Conservation (phyloP, 2,888 invertebrate genomes). For the Trachelus stipa region DNA sequence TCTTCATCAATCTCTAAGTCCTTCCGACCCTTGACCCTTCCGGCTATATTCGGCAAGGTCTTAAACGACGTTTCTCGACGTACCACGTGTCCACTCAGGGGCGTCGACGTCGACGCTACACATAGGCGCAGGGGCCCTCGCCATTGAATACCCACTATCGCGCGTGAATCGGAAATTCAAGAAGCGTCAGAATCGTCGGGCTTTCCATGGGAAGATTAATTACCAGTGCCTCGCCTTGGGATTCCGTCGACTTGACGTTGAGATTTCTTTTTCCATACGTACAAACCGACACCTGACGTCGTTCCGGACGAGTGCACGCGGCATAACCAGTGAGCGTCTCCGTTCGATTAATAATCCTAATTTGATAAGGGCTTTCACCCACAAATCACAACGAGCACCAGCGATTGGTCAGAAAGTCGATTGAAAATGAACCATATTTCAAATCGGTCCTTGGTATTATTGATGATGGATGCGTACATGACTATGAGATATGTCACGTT, state of each 20-base stretch:
- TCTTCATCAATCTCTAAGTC: slow-evolving; percentile 6
- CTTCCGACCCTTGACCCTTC: slow-evolving; percentile 1
- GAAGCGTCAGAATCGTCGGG: not conserved
- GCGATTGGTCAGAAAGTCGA: not conserved
- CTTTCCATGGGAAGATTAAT: not conserved
- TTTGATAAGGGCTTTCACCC: not conserved
- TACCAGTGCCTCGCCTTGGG: not conserved
- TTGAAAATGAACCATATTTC: not conserved
- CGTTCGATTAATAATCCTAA: not conserved
- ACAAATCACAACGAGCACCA: not conserved
- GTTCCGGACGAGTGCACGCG: not conserved
- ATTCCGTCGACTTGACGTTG: not conserved
- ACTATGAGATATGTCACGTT: not conserved
- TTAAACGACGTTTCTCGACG: not conserved
- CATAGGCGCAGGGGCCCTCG: not conserved
- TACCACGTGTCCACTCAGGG: not conserved
- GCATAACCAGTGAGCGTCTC: not conserved
- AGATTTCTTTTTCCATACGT: not conserved
- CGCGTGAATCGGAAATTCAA: not conserved
- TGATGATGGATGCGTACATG: not conserved
- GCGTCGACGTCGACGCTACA: not conserved
- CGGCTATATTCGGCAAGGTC: not conserved
- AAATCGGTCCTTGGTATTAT: not conserved
- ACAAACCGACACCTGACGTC: not conserved
- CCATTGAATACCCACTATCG: not conserved